Conservation (phyloP, 2,888 invertebrate genomes). For the Crocallis elinguaria region DNA sequence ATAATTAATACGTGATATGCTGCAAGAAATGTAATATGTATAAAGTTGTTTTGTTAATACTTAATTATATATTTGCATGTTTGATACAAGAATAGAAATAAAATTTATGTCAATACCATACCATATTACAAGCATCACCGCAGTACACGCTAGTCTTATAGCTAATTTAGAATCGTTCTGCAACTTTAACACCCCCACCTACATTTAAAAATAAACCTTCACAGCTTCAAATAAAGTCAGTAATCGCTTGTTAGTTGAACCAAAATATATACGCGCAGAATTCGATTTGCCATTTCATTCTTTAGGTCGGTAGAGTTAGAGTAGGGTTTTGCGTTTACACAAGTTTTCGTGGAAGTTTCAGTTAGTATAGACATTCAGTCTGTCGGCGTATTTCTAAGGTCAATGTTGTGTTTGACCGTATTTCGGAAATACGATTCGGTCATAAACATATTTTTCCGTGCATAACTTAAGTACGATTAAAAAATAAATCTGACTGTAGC, state of each 20-base stretch:
- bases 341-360: constrained; percentile 17
- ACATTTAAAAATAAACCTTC: constrained; percentile 6
- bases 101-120: no score
- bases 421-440: constrained; percentile 25
- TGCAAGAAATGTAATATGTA: no score
- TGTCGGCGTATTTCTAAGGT: constrained; percentile 39
- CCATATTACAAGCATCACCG: constrained; percentile 8
- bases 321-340: constrained; percentile 6
- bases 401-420: constrained; percentile 39
- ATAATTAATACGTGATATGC: no score
- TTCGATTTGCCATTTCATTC: not conserved
- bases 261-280: not conserved
- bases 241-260: not conserved
- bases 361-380: constrained; percentile 43
- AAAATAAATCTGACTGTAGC: not conserved
- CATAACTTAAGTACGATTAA: no score
- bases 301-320: not conserved
- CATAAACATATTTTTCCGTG: no score
- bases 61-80: not conserved
- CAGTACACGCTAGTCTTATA: constrained; percentile 14
- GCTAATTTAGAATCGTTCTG: constrained; percentile 22
- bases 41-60: no score
- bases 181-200: constrained; percentile 13
- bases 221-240: not conserved
- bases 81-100: no score